phyloP scores from a whole-genome alignment of 2,888 invertebrate species.

The Athetis lepigone region DNA sequence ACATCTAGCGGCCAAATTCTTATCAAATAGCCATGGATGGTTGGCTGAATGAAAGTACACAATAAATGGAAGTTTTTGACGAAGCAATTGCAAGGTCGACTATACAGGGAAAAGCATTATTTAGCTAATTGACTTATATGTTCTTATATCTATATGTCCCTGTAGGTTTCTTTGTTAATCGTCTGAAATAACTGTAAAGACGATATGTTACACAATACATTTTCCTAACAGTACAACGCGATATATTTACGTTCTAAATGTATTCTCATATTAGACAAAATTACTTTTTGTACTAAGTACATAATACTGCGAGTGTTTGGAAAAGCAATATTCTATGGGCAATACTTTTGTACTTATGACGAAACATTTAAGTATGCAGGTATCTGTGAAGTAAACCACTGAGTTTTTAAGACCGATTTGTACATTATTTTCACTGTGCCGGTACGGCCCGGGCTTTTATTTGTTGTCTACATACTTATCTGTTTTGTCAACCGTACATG shows the following conservation, averaged over 20 bases:
- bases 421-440: conserved; percentile 9
- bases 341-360: conserved; percentile 7
- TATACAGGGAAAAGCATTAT: neutral
- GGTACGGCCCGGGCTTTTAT: neutral
- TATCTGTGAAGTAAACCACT: too few species aligned
- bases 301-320: neutral
- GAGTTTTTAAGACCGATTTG: too few species aligned
- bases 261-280: neutral
- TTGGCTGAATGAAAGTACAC: too few species aligned
- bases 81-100: neutral
- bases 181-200: too few species aligned
- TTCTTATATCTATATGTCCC: neutral
- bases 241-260: neutral
- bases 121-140: neutral
- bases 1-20: too few species aligned
- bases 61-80: neutral
- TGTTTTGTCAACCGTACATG: conserved; percentile 8
- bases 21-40: too few species aligned
- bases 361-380: conserved; percentile 3
- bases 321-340: neutral
- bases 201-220: too few species aligned
- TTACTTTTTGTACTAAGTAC: neutral
- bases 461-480: neutral
- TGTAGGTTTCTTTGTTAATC: neutral
- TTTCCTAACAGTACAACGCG: too few species aligned